Conservation (phyloP, 2,888 invertebrate species). For the Sialis fuliginosa region DNA sequence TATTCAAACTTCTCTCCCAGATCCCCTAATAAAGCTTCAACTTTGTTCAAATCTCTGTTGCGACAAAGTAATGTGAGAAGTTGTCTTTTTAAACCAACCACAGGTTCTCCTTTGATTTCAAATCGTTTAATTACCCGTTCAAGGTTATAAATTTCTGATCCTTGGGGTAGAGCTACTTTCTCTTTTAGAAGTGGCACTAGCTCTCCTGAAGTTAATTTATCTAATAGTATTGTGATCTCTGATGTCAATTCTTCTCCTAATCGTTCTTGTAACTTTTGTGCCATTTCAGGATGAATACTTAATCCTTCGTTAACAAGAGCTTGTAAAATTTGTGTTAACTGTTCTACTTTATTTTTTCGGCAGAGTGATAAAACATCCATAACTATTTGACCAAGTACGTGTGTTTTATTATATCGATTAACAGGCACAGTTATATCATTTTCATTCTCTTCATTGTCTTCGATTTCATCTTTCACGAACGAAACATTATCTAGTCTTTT, state of each 20-base stretch:
- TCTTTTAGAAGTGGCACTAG: slow-evolving; percentile 29
- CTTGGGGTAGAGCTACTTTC: slow-evolving; percentile 16
- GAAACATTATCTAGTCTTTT: slow-evolving; percentile 14
- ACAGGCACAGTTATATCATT: slow-evolving; percentile 17
- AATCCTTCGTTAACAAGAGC: slow-evolving; percentile 44
- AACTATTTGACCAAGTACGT: slow-evolving; percentile 37
- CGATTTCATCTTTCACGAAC: slow-evolving; percentile 19
- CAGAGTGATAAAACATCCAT: slow-evolving; percentile 30
- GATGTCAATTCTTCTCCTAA: slow-evolving; percentile 48
- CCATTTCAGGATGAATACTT: slow-evolving; percentile 39
- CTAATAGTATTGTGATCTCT: slow-evolving; percentile 38
- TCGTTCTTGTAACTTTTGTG: slow-evolving; percentile 42
- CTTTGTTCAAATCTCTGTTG: slow-evolving; percentile 41
- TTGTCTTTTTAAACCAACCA: slow-evolving; percentile 40
- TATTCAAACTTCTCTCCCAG: slow-evolving; percentile 39
- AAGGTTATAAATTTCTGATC: slow-evolving; percentile 28
- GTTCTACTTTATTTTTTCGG: slow-evolving; percentile 23
- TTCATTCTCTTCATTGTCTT: slow-evolving; percentile 12
- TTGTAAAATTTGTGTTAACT: slow-evolving; percentile 31
- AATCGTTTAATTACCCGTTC: slow-evolving; percentile 36
- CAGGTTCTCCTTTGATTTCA: slow-evolving; percentile 36
- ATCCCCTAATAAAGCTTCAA: slow-evolving; percentile 34
- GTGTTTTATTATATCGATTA: slow-evolving; percentile 19
- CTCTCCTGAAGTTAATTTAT: slow-evolving; percentile 44
- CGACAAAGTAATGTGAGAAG: slow-evolving; percentile 41